Evolutionary conservation across 2,888 invertebrate genomes (phyloP).

Genomic region (Hemaris fuciformis): DNA sequence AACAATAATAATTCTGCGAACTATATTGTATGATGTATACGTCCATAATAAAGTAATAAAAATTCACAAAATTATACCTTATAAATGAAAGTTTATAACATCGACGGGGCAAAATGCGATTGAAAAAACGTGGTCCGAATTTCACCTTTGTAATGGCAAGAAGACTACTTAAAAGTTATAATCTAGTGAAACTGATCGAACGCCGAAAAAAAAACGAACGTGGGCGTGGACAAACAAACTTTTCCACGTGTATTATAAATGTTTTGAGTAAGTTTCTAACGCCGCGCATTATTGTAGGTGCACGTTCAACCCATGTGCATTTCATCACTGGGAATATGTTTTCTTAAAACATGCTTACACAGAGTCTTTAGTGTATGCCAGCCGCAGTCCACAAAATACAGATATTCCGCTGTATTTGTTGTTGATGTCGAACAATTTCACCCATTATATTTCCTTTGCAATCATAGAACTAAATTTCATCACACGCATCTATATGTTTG

Average conservation of each 20-base stretch:
- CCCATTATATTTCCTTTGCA: no score
- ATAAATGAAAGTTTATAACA: neutral
- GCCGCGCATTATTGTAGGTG: neutral
- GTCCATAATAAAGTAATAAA: neutral
- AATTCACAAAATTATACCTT: neutral
- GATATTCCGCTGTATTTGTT: no score
- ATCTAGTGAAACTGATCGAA: conserved; percentile 1
- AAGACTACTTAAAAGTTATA: neutral
- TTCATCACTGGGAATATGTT: neutral
- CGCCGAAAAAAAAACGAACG: neutral
- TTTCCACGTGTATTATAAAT: neutral
- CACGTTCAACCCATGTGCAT: neutral
- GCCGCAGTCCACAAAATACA: no score
- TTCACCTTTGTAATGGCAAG: neutral
- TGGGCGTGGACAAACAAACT: neutral
- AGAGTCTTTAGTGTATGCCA: neutral
- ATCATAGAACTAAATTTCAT: no score
- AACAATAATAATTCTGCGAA: neutral
- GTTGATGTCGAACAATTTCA: no score
- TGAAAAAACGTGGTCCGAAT: neutral
- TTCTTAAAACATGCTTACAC: neutral
- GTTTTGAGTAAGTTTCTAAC: neutral
- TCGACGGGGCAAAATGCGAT: neutral
- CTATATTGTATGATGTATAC: neutral
- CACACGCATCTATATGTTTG: neutral